phyloP scores from a whole-genome alignment of 2,113 vertebrate species.

The Phoenicopterus ruber region DNA sequence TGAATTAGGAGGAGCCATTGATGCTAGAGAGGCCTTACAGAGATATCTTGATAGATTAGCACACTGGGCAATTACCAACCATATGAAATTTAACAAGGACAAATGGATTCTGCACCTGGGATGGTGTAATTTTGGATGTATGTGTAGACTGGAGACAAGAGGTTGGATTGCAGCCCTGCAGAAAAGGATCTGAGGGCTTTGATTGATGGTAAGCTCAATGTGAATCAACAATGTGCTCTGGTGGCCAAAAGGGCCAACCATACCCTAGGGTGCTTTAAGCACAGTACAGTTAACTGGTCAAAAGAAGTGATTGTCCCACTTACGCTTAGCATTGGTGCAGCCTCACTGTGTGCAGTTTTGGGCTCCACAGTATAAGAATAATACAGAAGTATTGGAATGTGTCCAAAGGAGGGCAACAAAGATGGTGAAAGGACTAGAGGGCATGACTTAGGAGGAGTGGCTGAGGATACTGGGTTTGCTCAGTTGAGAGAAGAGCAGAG shows the following conservation, averaged over 20 bases:
- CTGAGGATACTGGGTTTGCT: background rate
- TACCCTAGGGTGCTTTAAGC: background rate
- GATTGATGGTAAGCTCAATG: background rate
- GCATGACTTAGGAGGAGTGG: background rate
- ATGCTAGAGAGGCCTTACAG: background rate
- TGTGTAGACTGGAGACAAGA: background rate
- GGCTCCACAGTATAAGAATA: background rate
- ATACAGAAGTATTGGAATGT: background rate
- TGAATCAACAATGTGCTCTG: background rate
- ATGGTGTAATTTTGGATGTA: background rate
- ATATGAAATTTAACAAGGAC: background rate
- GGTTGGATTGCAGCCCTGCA: background rate
- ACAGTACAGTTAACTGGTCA: background rate
- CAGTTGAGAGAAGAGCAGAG: background rate
- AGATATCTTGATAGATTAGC: background rate
- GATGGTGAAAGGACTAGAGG: background rate
- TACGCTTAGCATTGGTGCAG: background rate
- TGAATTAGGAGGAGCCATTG: background rate
- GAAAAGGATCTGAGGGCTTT: background rate
- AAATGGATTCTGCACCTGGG: background rate
- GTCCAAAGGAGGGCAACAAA: background rate
- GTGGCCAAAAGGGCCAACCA: rapidly evolving
- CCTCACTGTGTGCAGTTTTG: background rate
- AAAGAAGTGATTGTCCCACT: background rate
- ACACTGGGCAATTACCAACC: background rate